Base-by-base conservation (phyloP, 2,113 vertebrate species). In the Leptosomus discolor region DNA sequence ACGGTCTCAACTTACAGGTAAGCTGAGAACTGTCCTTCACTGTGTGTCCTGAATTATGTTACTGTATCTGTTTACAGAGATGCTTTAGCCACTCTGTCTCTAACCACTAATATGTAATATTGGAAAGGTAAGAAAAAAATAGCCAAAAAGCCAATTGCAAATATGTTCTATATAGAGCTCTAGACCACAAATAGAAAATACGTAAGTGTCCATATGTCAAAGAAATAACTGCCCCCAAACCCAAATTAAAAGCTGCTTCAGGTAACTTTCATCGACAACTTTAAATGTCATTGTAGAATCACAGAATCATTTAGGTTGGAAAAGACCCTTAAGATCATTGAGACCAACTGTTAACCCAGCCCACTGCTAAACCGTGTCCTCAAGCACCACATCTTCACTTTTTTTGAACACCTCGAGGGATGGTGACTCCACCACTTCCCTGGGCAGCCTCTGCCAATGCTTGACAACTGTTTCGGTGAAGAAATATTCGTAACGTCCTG, bases 301-400 rank as follows among this genome's bases (percentile, higher is more conserved):
- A 61, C 45, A 50, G 56, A 60, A n/a, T 36, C 26, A 41, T 77
- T 60, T 54, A 19, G 12, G 29, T 71, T 43, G 32, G 68, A 63
- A 53, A n/a, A 61, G 36, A 51, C 30, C 24, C 11, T n/a, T 36
- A 41, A 57, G 32, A 51, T 86, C n/a, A 39, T 30, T 4, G 11
- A 60, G 13, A 77, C 26, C 24, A 41, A 41, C 23, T 0, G 1
- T 46, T 32, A 84, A 45, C 32, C 37, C n/a, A 9, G 9, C 48
- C 15, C 9, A 36, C 16, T 36, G 21, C 45, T 51, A 58, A 4
- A 30, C 53, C 13, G 6, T 43, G 43, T 51, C 45, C 15, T 20
- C 30, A 16, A 68, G 16, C 2, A 2, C 27, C 14, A 29, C 1
- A 1, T n/a, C 18, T 71, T n/a, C 14, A n/a, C 0, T 1, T 43